These are phyloP conservation scores for Numenius arquata DNA, from an alignment of 2,113 vertebrate species.

Conservation along the genomic window DNA sequence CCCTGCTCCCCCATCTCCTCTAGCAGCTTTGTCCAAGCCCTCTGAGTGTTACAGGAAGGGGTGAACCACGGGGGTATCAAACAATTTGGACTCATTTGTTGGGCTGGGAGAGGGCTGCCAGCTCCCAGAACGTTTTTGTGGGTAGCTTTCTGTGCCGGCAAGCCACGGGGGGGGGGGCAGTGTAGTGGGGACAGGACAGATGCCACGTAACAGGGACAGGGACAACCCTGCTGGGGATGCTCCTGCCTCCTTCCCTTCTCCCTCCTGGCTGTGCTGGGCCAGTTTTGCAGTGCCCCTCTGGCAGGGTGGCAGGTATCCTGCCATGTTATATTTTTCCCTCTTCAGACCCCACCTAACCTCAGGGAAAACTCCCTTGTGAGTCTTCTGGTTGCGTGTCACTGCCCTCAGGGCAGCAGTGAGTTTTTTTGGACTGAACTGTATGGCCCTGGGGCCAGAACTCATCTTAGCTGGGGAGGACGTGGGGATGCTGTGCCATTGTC, in stretches of 20 bases:
- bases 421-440: background rate
- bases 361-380: background rate
- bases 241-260: background rate
- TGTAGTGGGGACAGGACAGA: background rate
- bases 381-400: background rate
- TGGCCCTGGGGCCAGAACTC: rapidly evolving
- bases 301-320: background rate
- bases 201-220: background rate
- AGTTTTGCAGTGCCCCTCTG: background rate
- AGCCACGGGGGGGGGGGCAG: background rate
- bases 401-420: background rate
- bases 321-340: background rate
- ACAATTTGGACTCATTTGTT: background rate
- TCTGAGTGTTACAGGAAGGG: rapidly evolving
- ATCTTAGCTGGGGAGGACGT: rapidly evolving
- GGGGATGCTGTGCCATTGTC: background rate
- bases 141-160: background rate
- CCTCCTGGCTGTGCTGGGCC: background rate
- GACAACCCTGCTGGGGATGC: background rate
- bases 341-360: background rate
- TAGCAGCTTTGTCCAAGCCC: background rate
- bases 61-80: background rate
- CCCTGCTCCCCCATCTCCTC: background rate
- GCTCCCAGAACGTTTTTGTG: background rate
- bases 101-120: background rate